Conservation (phyloP, 2,888 invertebrate species). For the Hypselothyrea guttata region DNA sequence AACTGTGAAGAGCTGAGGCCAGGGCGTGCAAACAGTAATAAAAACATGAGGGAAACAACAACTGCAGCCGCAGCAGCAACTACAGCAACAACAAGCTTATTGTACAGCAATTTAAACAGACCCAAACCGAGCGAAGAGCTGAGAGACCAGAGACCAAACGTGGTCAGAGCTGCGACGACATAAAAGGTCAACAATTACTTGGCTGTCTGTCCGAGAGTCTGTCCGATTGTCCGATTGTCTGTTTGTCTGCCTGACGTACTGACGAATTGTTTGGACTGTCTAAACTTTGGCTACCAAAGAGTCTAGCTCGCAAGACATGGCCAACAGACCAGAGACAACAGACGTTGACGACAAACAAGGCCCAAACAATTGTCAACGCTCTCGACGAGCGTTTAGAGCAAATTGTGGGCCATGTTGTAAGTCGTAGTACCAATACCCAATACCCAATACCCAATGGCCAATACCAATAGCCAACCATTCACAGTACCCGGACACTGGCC, state of each 20-base stretch:
- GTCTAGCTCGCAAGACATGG: constrained; percentile 64
- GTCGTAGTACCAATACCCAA: constrained; percentile 29
- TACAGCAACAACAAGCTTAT: constrained; percentile 23
- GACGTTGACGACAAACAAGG: constrained; percentile 68
- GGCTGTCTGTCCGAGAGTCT: constrained; percentile 39
- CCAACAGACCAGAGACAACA: constrained; percentile 28
- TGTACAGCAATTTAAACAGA: constrained; percentile 51
- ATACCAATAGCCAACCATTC: constrained; percentile 8
- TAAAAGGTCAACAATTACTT: constrained; percentile 79
- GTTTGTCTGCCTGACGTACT: constrained; percentile 39
- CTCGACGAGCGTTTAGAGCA: constrained; percentile 73
- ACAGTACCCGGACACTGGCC: constrained; percentile 5
- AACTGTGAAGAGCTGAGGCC: constrained; percentile 35
- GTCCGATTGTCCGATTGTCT: constrained; percentile 8
- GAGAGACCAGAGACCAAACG: constrained; percentile 54
- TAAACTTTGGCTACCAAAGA: constrained; percentile 77
- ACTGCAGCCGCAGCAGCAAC: constrained; percentile 27
- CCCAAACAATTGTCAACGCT: constrained; percentile 77
- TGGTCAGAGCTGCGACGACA: constrained; percentile 59
- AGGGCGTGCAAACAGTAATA: constrained; percentile 75
- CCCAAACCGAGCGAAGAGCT: constrained; percentile 27
- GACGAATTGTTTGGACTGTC: constrained; percentile 77
- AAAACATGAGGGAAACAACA: constrained; percentile 61
- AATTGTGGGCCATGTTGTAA: constrained; percentile 75
- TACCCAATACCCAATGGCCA: constrained; percentile 9